Evolutionary conservation across 2,888 invertebrate species (phyloP), one percentile per base, ranked within the genome.

Genomic region (Deroplatys truncata): DNA sequence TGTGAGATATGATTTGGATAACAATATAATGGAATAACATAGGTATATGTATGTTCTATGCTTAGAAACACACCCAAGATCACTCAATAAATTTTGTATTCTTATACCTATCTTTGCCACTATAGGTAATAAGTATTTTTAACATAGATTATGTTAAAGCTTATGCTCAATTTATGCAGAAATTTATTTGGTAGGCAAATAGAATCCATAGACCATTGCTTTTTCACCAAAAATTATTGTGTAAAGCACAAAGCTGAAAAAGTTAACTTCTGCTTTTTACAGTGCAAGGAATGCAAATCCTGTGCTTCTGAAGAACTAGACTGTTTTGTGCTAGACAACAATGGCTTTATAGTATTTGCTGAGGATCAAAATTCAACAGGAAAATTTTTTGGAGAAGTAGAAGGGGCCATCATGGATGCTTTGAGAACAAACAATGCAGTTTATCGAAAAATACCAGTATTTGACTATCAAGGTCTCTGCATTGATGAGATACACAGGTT

Each of bases 321-420:
- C 91, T 99, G 98, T 92, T 98, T 97, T 93, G 95, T 99, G n/a
- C 95, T 99, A 84, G 99, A 99, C 93, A 97, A 97, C 93, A 98
- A 98, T 92, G 99, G 98, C 0, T 99, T 98, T 93, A 95, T 98
- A 13, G 95, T 98, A 1, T 94, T 98, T 16, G 96, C 97, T 0
- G 95, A 96, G 91, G 95, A 96, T 29, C 93, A 94, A 82, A 94
- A 95, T 83, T 94, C 97, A 88, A 97, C 97, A 0, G 98, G 98
- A 0, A 94, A 95, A 91, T 98, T 99, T 94, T 98, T 98, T 93
- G 98, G 98, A 0, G 96, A 96, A 91, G 94, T 97, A 43, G 96
- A 97, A 91, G 96, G 96, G 20, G 96, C 96, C 82, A 95, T 98
- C 4, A 96, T 98, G 95, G 95, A 96, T 89, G 95, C 85, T 25